phyloP scores from a whole-genome alignment of 2,888 invertebrate species.

The Masnerella sp. region DNA sequence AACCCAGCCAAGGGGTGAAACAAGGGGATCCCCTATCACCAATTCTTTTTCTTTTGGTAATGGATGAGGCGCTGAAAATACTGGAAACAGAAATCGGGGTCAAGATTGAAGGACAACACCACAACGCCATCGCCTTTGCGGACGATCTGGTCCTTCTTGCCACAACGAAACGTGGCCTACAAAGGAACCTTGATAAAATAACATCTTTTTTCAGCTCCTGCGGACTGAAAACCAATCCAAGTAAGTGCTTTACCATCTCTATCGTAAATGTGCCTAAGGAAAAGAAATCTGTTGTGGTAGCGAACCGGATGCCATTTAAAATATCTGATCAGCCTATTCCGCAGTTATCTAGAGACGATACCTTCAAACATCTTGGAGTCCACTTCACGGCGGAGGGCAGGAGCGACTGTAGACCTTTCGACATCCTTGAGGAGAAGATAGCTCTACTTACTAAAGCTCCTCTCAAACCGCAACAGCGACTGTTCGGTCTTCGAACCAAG shows the following conservation, averaged over 20 bases:
- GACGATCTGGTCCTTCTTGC: constrained; percentile 56
- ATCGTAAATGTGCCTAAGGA: constrained; percentile 51
- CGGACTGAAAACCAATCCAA: constrained; percentile 62
- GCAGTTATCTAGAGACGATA: constrained; percentile 8
- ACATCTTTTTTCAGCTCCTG: constrained; percentile 40
- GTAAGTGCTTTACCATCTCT: constrained; percentile 65
- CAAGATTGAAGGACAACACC: not conserved
- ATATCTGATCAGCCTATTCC: constrained; percentile 4
- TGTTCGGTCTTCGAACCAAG: constrained; percentile 44
- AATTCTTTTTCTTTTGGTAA: constrained; percentile 27
- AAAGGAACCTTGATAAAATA: constrained; percentile 62
- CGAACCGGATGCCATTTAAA: not conserved
- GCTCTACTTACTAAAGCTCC: constrained; percentile 36
- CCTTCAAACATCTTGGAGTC: constrained; percentile 33
- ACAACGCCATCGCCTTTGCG: constrained; percentile 57
- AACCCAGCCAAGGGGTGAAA: constrained; percentile 22
- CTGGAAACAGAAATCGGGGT: constrained; percentile 31
- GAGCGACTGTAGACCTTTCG: not conserved
- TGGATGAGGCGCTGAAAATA: constrained; percentile 15
- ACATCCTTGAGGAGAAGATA: constrained; percentile 1
- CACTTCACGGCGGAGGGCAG: constrained; percentile 24
- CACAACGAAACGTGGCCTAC: constrained; percentile 61
- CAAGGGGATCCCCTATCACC: constrained; percentile 44
- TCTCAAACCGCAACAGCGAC: constrained; percentile 58
- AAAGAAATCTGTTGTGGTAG: constrained; percentile 41